A percentile compares a stretch with the other conserved stretches of the same genome.
phyloP scores from a whole-genome alignment of 1,140 invertebrate genomes.

The Polypedilum pembai region DNA sequence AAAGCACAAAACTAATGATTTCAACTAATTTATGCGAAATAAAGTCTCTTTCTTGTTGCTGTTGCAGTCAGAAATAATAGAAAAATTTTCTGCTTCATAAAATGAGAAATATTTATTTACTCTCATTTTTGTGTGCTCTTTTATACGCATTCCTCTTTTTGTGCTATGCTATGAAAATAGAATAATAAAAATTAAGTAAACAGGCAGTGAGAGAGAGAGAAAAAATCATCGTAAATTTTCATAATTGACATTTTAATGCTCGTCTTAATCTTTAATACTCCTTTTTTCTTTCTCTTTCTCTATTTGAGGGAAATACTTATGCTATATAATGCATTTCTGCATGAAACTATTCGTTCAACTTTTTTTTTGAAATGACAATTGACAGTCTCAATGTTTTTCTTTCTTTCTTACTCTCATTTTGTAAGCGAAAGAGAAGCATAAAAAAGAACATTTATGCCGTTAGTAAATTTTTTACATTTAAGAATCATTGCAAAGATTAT shows the following conservation, averaged over 20 bases:
- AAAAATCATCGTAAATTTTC: conserved; percentile 14
- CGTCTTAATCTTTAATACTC: conserved; percentile 15
- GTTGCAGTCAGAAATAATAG: not conserved
- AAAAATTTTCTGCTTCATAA: not conserved
- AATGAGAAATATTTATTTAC: not conserved
- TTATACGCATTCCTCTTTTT: not conserved
- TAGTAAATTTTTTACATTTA: not conserved
- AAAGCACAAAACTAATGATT: conserved; percentile 18
- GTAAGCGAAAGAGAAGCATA: not conserved
- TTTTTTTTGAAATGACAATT: conserved; percentile 13
- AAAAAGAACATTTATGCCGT: not conserved
- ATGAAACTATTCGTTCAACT: not conserved
- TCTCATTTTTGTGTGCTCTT: not conserved
- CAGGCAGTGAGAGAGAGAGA: not conserved
- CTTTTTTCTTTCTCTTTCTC: not conserved
- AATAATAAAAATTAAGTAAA: conserved; percentile 9
- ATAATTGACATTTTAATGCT: conserved; percentile 19
- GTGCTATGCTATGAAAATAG: not conserved
- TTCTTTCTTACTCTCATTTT: not conserved
- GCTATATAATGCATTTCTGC: conserved; percentile 3
- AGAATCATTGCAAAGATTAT: too few species aligned
- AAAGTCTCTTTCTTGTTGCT: too few species aligned
- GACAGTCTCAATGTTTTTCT: conserved; percentile 10
- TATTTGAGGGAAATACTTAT: conserved; percentile 1
- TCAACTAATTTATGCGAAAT: conserved; percentile 1